Percentiles rank a stretch among this genome's conserved stretches.
phyloP scores from a whole-genome alignment of 2,113 vertebrate genomes.

The Pteropus alecto region DNA sequence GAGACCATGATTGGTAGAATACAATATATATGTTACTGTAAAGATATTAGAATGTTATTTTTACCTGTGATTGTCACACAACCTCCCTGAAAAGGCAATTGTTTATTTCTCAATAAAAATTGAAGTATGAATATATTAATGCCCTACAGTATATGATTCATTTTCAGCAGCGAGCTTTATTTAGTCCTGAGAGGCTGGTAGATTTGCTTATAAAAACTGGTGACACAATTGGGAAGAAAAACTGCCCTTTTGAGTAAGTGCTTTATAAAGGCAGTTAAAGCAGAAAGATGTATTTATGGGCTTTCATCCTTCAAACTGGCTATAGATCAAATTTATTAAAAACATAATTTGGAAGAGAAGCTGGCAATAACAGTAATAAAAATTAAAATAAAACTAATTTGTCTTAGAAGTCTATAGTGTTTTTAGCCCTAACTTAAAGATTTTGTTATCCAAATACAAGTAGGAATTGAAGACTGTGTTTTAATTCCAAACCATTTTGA shows the following conservation, averaged over 20 bases:
- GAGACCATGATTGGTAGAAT: not conserved
- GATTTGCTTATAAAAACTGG: slow-evolving; percentile 57
- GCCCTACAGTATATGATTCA: not conserved
- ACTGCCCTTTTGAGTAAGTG: slow-evolving; percentile 71
- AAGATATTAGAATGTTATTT: not conserved
- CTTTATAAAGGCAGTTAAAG: slow-evolving; percentile 78
- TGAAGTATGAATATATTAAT: not conserved
- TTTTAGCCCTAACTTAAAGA: slow-evolving; percentile 48
- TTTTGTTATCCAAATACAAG: slow-evolving; percentile 4
- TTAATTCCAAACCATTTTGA: slow-evolving; percentile 57
- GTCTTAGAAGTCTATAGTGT: slow-evolving; percentile 52
- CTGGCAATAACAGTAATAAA: slow-evolving; percentile 71
- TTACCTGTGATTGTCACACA: not conserved
- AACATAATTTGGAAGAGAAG: slow-evolving; percentile 73
- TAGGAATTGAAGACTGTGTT: slow-evolving; percentile 55
- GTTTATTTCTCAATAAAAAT: not conserved
- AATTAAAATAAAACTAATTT: slow-evolving; percentile 76
- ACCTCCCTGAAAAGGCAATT: not conserved
- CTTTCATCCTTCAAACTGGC: slow-evolving; percentile 69
- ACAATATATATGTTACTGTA: not conserved
- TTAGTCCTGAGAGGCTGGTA: slow-evolving; percentile 46
- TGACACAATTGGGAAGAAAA: slow-evolving; percentile 69
- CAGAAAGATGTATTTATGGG: slow-evolving; percentile 72
- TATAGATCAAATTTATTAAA: slow-evolving; percentile 78
- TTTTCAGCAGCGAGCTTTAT: slow-evolving; percentile 33